Base-by-base conservation (phyloP, 2,113 vertebrate genomes). In the Cheilinus undulatus region DNA sequence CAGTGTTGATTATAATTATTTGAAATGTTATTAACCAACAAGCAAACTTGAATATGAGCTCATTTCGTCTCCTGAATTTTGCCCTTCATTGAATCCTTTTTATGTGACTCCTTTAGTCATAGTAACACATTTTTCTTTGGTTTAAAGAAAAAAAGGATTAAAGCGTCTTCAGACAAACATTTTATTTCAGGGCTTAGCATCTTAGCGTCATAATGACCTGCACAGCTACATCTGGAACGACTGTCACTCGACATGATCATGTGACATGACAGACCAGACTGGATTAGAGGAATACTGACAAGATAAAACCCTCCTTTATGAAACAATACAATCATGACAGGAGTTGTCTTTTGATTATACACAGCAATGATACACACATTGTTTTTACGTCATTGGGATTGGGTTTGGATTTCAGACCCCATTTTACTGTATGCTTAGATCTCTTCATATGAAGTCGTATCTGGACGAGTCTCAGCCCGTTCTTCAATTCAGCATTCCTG, bases 131-230 rank as follows among this genome's bases (percentile, higher is more conserved):
- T 51, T 32, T 4, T 40, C 51, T 36, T 12, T 60, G 36, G 5
- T 66, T 78, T 67, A n/a, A 73, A 50, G 36, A 28, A 58, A 57
- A 17, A 17, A n/a, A 5, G 61, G 69, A 78, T 79, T 66, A 74
- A 17, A 54, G 5, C 23, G 32, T 50, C 51, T 65, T 38, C 26
- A 15, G 32, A 7, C 22, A 26, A 14, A 69, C 15, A 15, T 38
- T 66, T 57, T 30, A 32, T 52, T 43, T 13, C 23, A 4, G 59
- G 78, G 43, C 61, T 82, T 60, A 68, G 54, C 34, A 49, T 61
- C 32, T 23, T 19, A 23, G 13, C 51, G 54, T 27, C 19, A 40
- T 53, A 53, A 60, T 24, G 58, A 60, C 42, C 32, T 28, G 56
- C 51, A 62, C 63, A 61, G 67, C 50, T 42, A 49, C 60, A 70